phyloP scores from a whole-genome alignment of 1,140 invertebrate species.

The Heliconius congener region DNA sequence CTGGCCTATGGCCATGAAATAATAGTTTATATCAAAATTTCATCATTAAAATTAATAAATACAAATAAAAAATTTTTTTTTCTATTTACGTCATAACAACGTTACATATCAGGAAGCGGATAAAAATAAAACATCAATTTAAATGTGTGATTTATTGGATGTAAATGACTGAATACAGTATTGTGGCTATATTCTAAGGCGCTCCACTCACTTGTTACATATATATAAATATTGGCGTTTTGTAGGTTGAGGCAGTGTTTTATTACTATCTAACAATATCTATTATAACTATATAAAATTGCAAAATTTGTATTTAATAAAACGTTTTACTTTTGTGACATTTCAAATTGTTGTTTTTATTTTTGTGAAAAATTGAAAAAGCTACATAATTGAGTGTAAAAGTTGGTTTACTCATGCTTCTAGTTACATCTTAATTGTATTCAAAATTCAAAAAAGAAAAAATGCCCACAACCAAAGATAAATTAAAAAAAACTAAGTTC shows the following conservation, averaged over 20 bases:
- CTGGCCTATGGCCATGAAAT: too few species aligned
- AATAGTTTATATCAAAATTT: too few species aligned
- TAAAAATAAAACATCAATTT: conserved; percentile 10
- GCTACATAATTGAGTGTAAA: conserved; percentile 3
- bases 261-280: neutral
- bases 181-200: conserved; percentile 5
- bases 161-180: conserved; percentile 12
- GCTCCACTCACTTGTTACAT: neutral
- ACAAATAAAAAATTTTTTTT: too few species aligned
- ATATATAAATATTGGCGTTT: conserved; percentile 6
- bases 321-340: conserved; percentile 8
- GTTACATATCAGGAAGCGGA: neutral
- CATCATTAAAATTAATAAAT: too few species aligned
- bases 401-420: neutral
- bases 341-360: neutral
- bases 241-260: conserved; percentile 4
- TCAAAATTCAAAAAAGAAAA: neutral
- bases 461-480: conserved; percentile 29
- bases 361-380: conserved; percentile 9
- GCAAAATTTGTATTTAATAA: conserved; percentile 6
- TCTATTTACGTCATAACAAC: neutral
- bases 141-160: conserved; percentile 9
- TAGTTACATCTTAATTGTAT: neutral
- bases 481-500: conserved; percentile 28
- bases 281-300: conserved; percentile 10